Percentiles rank a stretch among this genome's conserved stretches.
These are phyloP conservation scores for Serranus cabrilla DNA, from an alignment of 2,797 vertebrate genomes.

Conservation along the genomic window DNA sequence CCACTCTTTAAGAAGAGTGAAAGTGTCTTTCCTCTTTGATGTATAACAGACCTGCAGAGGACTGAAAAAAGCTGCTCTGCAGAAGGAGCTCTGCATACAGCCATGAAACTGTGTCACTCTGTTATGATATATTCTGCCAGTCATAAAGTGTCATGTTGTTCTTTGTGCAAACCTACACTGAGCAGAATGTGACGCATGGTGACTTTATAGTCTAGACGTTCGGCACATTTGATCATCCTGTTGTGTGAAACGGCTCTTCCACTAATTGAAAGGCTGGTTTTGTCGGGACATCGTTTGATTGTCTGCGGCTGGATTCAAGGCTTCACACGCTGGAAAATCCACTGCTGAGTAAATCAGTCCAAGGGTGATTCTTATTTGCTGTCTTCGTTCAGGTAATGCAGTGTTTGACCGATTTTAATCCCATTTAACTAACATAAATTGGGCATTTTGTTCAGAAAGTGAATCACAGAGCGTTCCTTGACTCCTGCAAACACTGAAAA, in stretches of 20 bases:
- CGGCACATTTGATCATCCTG: conserved; percentile 18
- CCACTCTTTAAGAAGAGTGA: background rate
- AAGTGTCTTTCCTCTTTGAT: conserved; percentile 14
- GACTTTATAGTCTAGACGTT: conserved; percentile 3
- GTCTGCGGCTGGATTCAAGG: background rate
- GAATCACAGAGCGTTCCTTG: conserved; percentile 15
- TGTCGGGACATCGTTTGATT: conserved; percentile 5
- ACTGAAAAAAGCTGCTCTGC: conserved; percentile 16
- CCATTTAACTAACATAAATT: conserved; percentile 19
- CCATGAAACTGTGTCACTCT: conserved; percentile 7
- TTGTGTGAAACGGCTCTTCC: background rate
- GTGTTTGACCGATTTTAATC: conserved; percentile 34
- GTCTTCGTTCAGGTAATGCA: conserved; percentile 34
- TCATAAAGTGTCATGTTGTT: conserved; percentile 16
- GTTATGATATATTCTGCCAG: conserved; percentile 2
- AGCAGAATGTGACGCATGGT: background rate
- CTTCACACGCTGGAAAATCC: conserved; percentile 1
- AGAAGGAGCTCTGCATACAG: conserved; percentile 1
- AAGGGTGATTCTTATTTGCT: conserved; percentile 27
- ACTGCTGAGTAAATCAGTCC: conserved; percentile 21
- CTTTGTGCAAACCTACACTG: background rate
- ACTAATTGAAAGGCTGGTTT: conserved; percentile 6
- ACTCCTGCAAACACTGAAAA: conserved; percentile 8
- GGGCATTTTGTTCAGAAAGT: conserved; percentile 21
- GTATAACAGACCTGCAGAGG: conserved; percentile 12